Percentiles rank a stretch among this genome's conserved stretches.
Conservation (phyloP, 2,797 vertebrate genomes). For the Paguma larvata region DNA sequence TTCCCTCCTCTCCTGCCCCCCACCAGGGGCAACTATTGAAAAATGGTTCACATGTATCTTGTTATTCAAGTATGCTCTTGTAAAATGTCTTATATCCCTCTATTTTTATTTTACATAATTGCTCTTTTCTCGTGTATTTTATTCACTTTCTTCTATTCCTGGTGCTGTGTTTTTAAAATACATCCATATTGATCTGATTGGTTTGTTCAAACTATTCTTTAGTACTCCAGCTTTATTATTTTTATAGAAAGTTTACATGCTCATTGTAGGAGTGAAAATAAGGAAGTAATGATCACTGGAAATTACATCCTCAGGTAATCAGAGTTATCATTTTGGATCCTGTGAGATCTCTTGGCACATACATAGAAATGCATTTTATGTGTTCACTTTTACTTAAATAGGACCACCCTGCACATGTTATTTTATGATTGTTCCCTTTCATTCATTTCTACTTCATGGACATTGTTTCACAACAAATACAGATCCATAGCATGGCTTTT, state of each 20-base stretch:
- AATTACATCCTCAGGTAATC: background rate
- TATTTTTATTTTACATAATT: constrained; percentile 53
- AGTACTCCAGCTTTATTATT: background rate
- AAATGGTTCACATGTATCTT: background rate
- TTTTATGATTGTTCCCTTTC: background rate
- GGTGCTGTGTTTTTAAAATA: constrained; percentile 22
- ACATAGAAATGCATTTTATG: background rate
- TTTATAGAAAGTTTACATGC: background rate
- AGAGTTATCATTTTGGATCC: constrained; percentile 30
- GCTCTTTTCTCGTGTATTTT: constrained; percentile 10
- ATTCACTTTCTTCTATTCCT: constrained; percentile 48
- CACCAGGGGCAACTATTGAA: background rate
- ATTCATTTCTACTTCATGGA: constrained; percentile 18
- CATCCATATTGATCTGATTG: background rate
- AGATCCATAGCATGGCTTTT: background rate
- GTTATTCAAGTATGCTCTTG: background rate
- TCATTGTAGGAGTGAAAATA: background rate
- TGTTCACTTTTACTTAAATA: constrained; percentile 9
- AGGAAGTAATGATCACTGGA: background rate
- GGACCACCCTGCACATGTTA: background rate
- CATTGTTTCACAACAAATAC: background rate
- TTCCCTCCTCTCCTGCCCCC: background rate
- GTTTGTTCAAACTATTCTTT: background rate
- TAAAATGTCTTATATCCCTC: background rate
- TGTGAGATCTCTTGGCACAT: background rate